Conservation (phyloP, 2,888 invertebrate species). For the Eustalomyia histrio region DNA sequence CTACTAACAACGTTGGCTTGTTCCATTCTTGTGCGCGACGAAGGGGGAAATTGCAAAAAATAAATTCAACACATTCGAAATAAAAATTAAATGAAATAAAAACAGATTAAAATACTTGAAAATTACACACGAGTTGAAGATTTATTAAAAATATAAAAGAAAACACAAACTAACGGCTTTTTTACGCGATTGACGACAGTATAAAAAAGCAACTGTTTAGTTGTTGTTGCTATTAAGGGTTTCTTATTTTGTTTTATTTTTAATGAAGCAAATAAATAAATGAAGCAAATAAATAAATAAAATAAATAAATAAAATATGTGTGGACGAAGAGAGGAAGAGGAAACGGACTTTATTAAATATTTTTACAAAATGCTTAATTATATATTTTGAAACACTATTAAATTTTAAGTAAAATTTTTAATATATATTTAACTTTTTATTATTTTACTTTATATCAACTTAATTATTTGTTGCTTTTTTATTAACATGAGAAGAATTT, state of each 20-base stretch:
- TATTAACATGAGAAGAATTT: constrained; percentile 71
- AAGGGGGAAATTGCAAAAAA: neutral
- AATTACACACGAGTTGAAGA: neutral
- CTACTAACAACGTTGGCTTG: too few relatives aligned
- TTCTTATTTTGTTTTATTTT: constrained; percentile 7
- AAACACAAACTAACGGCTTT: constrained; percentile 8
- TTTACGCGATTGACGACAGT: neutral
- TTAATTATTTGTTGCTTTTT: neutral
- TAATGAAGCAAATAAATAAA: too few relatives aligned
- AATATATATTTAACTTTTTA: constrained; percentile 19
- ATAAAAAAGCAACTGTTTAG: neutral
- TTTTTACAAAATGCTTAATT: neutral
- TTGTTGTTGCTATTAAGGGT: constrained; percentile 17
- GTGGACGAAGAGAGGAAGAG: constrained; percentile 9
- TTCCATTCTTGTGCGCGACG: too few relatives aligned
- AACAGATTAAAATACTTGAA: constrained; percentile 3
- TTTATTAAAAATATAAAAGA: neutral
- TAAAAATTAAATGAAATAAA: too few relatives aligned
- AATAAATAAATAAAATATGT: too few relatives aligned
- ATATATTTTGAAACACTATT: neutral
- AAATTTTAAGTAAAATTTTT: constrained; percentile 14
- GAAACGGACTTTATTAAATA: constrained; percentile 4
- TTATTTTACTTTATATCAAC: constrained; percentile 5
- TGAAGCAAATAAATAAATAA: too few relatives aligned
- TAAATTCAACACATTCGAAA: constrained; percentile 1